A percentile compares a stretch with the other conserved stretches of the same genome.
Evolutionary conservation across 2,888 invertebrate genomes (phyloP).

Genomic region (Dasypolia templi): DNA sequence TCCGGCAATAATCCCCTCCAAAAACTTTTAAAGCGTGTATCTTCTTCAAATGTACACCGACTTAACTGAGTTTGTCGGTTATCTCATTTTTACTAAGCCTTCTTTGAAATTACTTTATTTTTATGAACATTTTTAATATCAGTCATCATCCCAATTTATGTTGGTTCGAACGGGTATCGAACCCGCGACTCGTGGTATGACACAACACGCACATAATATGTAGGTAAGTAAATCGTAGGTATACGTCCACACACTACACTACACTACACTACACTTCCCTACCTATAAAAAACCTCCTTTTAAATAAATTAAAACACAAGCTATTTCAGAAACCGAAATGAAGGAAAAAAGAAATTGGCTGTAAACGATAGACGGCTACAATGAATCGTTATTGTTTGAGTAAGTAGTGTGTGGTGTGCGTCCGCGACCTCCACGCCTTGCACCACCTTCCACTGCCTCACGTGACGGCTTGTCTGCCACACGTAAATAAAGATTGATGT

Average conservation of each 20-base stretch:
- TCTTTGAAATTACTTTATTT: too few relatives aligned
- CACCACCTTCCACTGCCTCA: conserved; percentile 69
- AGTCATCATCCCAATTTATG: too few relatives aligned
- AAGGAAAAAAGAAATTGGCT: conserved; percentile 2
- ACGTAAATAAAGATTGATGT: conserved; percentile 53
- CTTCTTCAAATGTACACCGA: too few relatives aligned
- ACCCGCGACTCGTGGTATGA: neutral
- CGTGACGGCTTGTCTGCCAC: conserved; percentile 38
- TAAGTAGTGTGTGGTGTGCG: conserved; percentile 14
- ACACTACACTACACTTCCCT: neutral
- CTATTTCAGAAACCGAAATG: conserved; percentile 7
- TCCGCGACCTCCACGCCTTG: conserved; percentile 68
- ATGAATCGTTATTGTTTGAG: conserved; percentile 31
- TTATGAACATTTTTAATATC: too few relatives aligned
- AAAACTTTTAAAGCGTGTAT: too few relatives aligned
- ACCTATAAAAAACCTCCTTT: too few relatives aligned
- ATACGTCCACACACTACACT: neutral
- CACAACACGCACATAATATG: neutral
- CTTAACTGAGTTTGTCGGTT: too few relatives aligned
- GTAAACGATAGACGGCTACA: neutral
- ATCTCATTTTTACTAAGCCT: too few relatives aligned
- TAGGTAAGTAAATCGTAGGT: neutral
- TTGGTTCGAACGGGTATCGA: neutral
- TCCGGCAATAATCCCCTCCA: too few relatives aligned
- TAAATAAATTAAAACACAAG: too few relatives aligned